phyloP scores from a whole-genome alignment of 1,140 invertebrate genomes.

The Caenorhabditis remanei region DNA sequence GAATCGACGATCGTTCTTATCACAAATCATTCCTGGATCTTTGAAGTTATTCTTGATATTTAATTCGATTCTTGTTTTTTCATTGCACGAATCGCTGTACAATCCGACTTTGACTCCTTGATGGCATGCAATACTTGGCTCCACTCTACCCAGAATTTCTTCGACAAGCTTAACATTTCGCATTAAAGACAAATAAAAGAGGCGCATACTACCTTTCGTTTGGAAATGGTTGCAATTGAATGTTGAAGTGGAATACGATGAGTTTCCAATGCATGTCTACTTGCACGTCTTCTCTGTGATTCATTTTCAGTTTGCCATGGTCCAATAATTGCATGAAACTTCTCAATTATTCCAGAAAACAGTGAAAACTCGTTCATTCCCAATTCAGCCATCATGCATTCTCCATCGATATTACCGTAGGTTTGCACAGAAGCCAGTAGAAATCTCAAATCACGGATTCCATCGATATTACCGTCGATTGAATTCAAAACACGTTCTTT shows the following conservation, averaged over 20 bases:
- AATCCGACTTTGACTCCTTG: conserved; percentile 64
- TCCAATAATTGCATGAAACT: conserved; percentile 62
- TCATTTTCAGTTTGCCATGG: conserved; percentile 62
- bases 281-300: conserved; percentile 57
- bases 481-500: conserved; percentile 7
- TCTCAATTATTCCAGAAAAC: conserved; percentile 61
- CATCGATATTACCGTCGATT: conserved; percentile 46
- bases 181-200: not conserved
- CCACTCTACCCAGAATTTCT: conserved; percentile 62
- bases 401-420: conserved; percentile 64
- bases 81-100: conserved; percentile 56
- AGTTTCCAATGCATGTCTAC: conserved; percentile 64
- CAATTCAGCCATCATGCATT: conserved; percentile 63
- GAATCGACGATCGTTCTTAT: conserved; percentile 58
- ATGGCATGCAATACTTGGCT: conserved; percentile 60
- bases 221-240: not conserved
- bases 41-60: conserved; percentile 58
- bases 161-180: conserved; percentile 15
- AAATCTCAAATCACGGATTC: conserved; percentile 57
- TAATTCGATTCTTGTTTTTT: conserved; percentile 44
- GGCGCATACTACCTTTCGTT: not conserved
- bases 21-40: conserved; percentile 58
- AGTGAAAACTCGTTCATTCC: conserved; percentile 63
- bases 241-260: conserved; percentile 64
- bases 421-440: conserved; percentile 64